A percentile compares a stretch with the other conserved stretches of the same genome.
phyloP scores from a whole-genome alignment of 2,113 vertebrate species.

The Pelobates fuscus region DNA sequence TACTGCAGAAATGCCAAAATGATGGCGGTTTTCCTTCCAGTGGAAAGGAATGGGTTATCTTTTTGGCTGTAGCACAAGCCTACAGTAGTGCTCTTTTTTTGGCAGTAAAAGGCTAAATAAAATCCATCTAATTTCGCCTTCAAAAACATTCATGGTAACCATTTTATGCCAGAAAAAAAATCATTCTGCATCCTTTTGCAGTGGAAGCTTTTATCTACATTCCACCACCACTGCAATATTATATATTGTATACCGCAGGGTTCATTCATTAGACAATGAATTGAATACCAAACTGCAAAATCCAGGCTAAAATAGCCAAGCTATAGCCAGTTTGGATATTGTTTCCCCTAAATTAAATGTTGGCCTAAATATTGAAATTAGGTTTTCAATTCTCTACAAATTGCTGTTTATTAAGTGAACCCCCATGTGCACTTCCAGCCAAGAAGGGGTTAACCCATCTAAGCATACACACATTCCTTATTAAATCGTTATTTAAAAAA shows the following conservation, averaged over 20 bases:
- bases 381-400: too few relatives aligned
- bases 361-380: too few relatives aligned
- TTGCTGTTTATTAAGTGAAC: too few relatives aligned
- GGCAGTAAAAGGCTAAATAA: neutral
- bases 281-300: too few relatives aligned
- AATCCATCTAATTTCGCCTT: neutral
- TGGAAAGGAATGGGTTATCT: neutral
- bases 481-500: neutral
- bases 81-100: neutral
- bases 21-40: neutral
- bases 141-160: neutral
- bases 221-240: neutral
- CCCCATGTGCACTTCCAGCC: neutral
- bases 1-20: neutral
- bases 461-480: slow-evolving; percentile 23
- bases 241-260: too few relatives aligned
- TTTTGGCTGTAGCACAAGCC: neutral
- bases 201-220: neutral
- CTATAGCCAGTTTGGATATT: too few relatives aligned
- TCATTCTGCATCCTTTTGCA: neutral
- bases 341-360: too few relatives aligned
- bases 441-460: slow-evolving; percentile 10
- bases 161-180: too few relatives aligned
- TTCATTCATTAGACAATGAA: too few relatives aligned
- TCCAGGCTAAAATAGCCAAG: too few relatives aligned